phyloP scores from a whole-genome alignment of 2,113 vertebrate genomes.

The Indicator maculatus region DNA sequence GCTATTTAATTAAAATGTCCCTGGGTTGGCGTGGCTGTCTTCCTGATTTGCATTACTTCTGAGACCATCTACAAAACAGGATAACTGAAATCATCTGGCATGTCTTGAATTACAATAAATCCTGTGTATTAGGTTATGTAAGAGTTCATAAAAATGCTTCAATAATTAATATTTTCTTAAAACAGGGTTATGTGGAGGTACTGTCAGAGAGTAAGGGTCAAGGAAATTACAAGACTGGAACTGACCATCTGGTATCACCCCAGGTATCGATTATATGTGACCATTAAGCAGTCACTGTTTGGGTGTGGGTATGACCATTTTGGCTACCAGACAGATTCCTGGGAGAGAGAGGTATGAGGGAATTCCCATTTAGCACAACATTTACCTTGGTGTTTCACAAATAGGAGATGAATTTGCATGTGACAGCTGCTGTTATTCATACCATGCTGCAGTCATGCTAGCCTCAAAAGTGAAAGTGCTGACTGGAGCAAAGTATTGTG shows the following conservation, averaged over 20 bases:
- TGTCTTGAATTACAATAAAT: not conserved
- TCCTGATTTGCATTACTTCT: not conserved
- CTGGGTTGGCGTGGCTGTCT: not conserved
- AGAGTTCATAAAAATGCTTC: not conserved
- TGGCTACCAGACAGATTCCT: not conserved
- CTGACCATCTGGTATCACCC: not conserved
- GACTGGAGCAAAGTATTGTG: no score
- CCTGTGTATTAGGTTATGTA: not conserved
- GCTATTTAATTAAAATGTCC: constrained; percentile 12
- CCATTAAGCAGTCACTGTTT: not conserved
- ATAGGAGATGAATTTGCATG: not conserved
- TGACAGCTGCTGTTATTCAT: no score
- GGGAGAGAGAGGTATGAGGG: not conserved
- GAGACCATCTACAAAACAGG: not conserved
- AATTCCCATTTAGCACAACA: not conserved
- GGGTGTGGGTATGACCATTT: not conserved
- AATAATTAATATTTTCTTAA: not conserved
- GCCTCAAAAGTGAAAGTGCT: no score
- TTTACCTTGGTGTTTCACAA: not conserved
- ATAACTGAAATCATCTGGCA: not conserved
- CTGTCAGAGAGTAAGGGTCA: not conserved
- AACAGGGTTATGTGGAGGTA: not conserved
- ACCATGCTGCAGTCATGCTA: no score
- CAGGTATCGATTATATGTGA: not conserved
- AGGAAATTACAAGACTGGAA: not conserved